Percentiles rank a stretch among this genome's conserved stretches.
Conservation (phyloP, 2,797 vertebrate species). For the Micropoecilia bifurca region DNA sequence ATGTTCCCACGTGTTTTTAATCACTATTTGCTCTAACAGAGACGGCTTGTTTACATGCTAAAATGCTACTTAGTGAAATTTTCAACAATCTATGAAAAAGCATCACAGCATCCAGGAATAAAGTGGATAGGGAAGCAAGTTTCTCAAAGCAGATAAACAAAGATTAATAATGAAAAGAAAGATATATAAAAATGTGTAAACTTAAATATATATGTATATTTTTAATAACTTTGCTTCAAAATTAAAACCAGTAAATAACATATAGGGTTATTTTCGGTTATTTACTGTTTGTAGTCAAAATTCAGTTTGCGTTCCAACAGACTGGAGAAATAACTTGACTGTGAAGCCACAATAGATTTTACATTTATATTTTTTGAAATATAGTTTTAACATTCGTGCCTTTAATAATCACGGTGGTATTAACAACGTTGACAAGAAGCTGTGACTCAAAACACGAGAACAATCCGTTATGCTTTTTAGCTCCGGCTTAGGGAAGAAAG, state of each 20-base stretch:
- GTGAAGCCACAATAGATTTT: neutral
- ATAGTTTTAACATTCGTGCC: slow-evolving; percentile 10
- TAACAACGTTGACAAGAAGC: neutral
- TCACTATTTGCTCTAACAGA: neutral
- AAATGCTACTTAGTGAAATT: neutral
- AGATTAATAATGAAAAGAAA: neutral
- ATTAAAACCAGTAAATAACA: neutral
- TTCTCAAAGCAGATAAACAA: neutral
- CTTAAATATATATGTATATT: neutral
- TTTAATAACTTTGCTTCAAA: neutral
- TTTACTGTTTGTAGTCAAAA: neutral
- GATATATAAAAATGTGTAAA: neutral
- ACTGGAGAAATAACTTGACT: neutral
- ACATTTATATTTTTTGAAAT: neutral
- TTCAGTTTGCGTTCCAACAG: neutral
- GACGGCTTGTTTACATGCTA: neutral
- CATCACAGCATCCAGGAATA: neutral
- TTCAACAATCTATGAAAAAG: neutral
- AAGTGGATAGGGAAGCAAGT: neutral
- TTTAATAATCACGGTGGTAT: neutral
- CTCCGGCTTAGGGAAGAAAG: neutral
- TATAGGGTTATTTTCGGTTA: neutral
- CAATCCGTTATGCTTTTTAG: neutral
- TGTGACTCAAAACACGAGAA: neutral
- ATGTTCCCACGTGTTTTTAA: neutral